A percentile compares a stretch with the other conserved stretches of the same genome.
Evolutionary conservation across 30 jellyfish, hydroid and myxozoan genomes (phyloP).

Genomic region (Cassiopea xamachana): DNA sequence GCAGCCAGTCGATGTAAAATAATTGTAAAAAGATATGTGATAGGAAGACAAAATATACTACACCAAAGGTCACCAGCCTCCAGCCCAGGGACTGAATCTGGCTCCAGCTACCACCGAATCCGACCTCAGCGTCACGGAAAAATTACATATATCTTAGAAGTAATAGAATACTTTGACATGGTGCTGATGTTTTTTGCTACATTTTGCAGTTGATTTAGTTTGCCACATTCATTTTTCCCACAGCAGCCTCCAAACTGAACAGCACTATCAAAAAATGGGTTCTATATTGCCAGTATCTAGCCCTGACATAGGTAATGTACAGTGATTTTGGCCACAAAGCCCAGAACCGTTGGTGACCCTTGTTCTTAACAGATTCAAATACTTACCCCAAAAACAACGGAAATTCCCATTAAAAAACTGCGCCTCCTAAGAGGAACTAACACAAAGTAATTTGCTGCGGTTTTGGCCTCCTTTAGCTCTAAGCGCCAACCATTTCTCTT

Average conservation of each 20-base stretch:
- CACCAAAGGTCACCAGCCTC: no score
- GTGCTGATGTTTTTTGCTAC: no score
- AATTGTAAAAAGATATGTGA: no score
- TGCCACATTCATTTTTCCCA: no score
- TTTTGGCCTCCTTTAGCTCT: constrained; percentile 62
- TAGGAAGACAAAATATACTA: no score
- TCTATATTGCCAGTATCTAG: background rate
- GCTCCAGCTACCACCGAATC: no score
- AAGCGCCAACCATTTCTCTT: constrained; percentile 73
- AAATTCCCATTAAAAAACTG: background rate
- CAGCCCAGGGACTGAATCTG: no score
- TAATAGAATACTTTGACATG: no score
- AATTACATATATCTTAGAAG: no score
- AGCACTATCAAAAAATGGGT: background rate
- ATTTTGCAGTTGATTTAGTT: no score
- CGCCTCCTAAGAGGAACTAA: constrained; percentile 8
- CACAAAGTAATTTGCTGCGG: constrained; percentile 47
- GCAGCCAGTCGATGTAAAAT: no score
- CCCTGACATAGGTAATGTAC: background rate
- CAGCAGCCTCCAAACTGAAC: background rate
- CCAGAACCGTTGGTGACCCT: background rate
- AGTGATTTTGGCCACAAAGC: background rate
- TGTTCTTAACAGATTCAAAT: background rate
- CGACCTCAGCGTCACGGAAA: no score
- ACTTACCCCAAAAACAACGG: background rate